Evolutionary conservation across 2,113 vertebrate genomes (phyloP).

Genomic region (Pollimyrus isidori): DNA sequence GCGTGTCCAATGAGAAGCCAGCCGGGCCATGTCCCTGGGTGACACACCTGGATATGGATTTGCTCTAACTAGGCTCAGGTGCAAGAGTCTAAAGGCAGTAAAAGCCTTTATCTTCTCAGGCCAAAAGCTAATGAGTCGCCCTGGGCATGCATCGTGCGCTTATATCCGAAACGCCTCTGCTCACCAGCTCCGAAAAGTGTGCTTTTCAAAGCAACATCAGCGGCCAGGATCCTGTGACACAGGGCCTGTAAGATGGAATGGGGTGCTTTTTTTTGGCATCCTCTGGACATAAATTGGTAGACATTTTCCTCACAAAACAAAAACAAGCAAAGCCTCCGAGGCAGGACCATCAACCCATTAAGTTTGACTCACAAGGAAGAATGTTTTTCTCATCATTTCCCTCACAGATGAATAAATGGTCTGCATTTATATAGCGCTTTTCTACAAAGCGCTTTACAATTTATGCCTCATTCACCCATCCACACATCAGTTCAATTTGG

Average conservation of each 20-base stretch:
- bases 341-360: background rate
- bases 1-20: background rate
- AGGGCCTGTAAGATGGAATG: background rate
- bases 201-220: background rate
- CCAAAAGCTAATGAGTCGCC: background rate
- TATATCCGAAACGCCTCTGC: background rate
- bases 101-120: background rate
- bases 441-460: too few relatives aligned
- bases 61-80: background rate
- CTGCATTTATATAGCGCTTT: too few relatives aligned
- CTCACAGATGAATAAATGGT: too few relatives aligned
- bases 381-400: background rate
- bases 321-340: background rate
- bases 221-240: background rate
- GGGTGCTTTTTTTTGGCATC: background rate
- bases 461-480: too few relatives aligned
- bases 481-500: too few relatives aligned
- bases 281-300: background rate
- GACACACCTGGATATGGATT: background rate
- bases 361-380: background rate
- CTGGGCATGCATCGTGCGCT: background rate
- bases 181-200: background rate
- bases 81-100: background rate
- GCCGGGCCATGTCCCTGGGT: background rate
- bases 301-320: background rate